A percentile compares a stretch with the other conserved stretches of the same genome.
phyloP scores from a whole-genome alignment of 2,888 invertebrate genomes.

The Ganaspis brasiliensis region DNA sequence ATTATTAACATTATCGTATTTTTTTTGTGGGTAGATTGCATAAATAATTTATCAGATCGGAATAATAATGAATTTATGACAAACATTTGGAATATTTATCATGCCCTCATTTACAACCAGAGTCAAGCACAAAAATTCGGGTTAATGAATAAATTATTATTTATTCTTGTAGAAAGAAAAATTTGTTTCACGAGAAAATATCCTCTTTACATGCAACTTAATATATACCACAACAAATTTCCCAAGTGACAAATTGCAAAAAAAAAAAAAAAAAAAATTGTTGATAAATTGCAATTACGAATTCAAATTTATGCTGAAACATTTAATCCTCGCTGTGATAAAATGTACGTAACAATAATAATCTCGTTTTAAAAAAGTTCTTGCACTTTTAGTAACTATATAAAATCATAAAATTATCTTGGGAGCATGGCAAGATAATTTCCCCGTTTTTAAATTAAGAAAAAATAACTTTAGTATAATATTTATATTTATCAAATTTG shows the following conservation, averaged over 20 bases:
- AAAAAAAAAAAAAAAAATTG: constrained; percentile 19
- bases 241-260: constrained; percentile 6
- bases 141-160: constrained; percentile 16
- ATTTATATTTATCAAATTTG: too few relatives aligned
- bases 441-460: too few relatives aligned
- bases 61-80: not conserved
- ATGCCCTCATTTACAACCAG: not conserved
- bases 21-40: too few relatives aligned
- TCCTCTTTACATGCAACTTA: constrained; percentile 4
- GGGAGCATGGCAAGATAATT: too few relatives aligned
- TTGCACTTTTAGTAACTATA: too few relatives aligned
- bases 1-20: too few relatives aligned
- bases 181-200: not conserved
- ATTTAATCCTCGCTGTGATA: not conserved
- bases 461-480: too few relatives aligned
- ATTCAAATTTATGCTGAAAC: not conserved
- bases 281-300: not conserved
- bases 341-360: not conserved
- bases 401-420: too few relatives aligned
- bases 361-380: too few relatives aligned
- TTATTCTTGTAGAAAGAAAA: not conserved
- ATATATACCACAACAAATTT: not conserved
- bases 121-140: not conserved
- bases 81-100: constrained; percentile 9
- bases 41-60: not conserved